Evolutionary conservation across 2,888 invertebrate genomes (phyloP).

Genomic region (Dicyrtoma fusca): DNA sequence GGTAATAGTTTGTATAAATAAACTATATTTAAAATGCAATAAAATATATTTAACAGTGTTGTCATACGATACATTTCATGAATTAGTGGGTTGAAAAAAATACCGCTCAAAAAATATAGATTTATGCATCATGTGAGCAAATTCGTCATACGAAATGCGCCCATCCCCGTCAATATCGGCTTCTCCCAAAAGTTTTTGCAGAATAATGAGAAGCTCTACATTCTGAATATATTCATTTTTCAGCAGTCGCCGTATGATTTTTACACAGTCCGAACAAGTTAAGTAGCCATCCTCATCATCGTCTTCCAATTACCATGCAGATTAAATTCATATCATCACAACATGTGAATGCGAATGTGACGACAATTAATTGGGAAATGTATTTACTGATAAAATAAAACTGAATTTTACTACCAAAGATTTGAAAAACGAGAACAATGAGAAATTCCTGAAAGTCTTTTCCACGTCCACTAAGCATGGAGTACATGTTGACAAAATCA

Average conservation of each 20-base stretch:
- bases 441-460: neutral
- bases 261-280: slow-evolving; percentile 19
- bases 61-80: too few relatives aligned
- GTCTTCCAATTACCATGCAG: too few relatives aligned
- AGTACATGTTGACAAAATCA: slow-evolving; percentile 27
- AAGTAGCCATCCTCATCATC: slow-evolving; percentile 31
- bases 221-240: slow-evolving; percentile 25
- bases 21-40: too few relatives aligned
- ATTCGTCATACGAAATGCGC: slow-evolving; percentile 20
- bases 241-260: slow-evolving; percentile 11
- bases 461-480: slow-evolving; percentile 1
- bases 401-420: neutral
- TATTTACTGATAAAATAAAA: too few relatives aligned
- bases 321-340: too few relatives aligned
- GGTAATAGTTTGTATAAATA: too few relatives aligned
- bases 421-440: slow-evolving; percentile 22
- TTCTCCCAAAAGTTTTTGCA: slow-evolving; percentile 16
- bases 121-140: slow-evolving; percentile 28
- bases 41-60: too few relatives aligned
- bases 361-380: neutral
- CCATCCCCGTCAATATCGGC: slow-evolving; percentile 30
- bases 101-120: slow-evolving; percentile 13
- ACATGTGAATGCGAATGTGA: too few relatives aligned
- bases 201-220: slow-evolving; percentile 12
- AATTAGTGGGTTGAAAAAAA: too few relatives aligned